These are phyloP conservation scores for Onychostruthus taczanowskii DNA, from an alignment of 2,113 vertebrate genomes.

Conservation along the genomic window DNA sequence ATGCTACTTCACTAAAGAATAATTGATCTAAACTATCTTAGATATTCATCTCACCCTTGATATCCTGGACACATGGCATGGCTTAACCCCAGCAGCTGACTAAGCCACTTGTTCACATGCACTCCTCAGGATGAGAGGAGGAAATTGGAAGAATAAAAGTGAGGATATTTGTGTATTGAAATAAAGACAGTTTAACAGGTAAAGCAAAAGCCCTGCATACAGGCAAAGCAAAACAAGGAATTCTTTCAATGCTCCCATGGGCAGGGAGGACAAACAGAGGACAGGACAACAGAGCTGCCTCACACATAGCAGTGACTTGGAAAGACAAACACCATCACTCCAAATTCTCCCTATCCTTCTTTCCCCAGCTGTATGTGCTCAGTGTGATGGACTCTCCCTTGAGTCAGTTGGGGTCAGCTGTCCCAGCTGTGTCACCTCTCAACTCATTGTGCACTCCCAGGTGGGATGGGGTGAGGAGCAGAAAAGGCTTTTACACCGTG, in stretches of 20 bases:
- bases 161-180: background rate
- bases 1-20: background rate
- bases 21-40: background rate
- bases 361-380: background rate
- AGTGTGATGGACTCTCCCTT: background rate
- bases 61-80: background rate
- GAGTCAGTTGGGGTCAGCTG: background rate
- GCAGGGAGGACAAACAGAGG: background rate
- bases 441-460: background rate
- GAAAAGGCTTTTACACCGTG: background rate
- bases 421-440: background rate
- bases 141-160: background rate
- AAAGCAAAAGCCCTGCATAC: background rate
- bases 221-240: background rate
- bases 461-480: background rate
- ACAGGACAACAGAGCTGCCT: background rate
- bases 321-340: background rate
- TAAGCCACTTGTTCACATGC: accelerated
- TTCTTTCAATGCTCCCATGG: background rate
- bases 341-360: background rate
- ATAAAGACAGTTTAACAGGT: background rate
- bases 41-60: background rate
- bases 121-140: background rate
- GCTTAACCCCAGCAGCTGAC: background rate
- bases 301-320: accelerated